Evolutionary conservation across 2,888 invertebrate species (phyloP), one percentile per base, ranked within the genome.

Genomic region (Aporophyla nigra): DNA sequence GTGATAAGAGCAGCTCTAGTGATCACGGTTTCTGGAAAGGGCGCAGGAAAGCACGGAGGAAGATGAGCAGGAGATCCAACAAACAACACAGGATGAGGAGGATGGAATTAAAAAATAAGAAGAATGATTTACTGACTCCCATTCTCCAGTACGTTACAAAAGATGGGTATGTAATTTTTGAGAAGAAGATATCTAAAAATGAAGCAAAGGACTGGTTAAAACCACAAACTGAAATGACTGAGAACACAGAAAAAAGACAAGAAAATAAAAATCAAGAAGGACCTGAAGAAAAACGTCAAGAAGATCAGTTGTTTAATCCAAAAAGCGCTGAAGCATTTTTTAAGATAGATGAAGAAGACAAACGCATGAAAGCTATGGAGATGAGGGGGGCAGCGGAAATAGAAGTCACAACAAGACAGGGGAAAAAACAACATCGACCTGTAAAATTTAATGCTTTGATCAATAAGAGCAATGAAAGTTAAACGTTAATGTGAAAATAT

Each of bases 101-200:
- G 80, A 79, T 89, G 80, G 84, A 88, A 81, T 74, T 89, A 78
- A 78, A 87, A 79, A 75, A 88, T 84, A 87, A 84, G 56, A 90
- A 86, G 21, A 88, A 85, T 66, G 91, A 92, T 12, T 65, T 94
- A 2, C 82, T 96, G 0, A 96, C 95, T 21, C 96, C 96, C 0
- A 89, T 96, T 16, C 85, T 96, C 3, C 96, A 96, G 76, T 96
- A 96, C 67, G 95, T 96, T 0, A 96, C 95, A 1, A 95, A 95
- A 71, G 95, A 96, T 73, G 96, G 96, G 0, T 96, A 95, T 75
- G 96, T 96, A 0, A 94, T 96, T 81, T 96, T 91, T 84, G 96
- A 96, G 83, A 96, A 95, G 84, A 89, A 93, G 59, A 95, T 96
- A 71, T 90, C 94, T 3, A 94, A 93, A 82, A 90, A 84, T 7